Evolutionary conservation across 2,113 vertebrate species (phyloP), one percentile per base, ranked within the genome.

Genomic region (Isurus oxyrinchus): DNA sequence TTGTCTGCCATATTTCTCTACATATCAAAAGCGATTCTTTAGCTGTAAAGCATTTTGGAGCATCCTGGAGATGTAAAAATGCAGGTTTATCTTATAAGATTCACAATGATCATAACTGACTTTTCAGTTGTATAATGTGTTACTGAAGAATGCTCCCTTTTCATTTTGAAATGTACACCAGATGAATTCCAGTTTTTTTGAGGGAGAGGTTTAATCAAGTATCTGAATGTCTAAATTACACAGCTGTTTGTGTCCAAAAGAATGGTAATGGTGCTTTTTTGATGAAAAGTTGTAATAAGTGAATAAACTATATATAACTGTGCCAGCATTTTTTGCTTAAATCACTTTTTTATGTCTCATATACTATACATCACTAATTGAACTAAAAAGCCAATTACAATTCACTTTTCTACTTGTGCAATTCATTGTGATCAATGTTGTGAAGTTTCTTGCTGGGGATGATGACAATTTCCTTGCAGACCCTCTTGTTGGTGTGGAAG

Each of bases 171-270:
- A 69, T 69, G 63, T 31, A 67, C n/a, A 94, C 7, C 31, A 91
- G 35, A 67, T 95, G n/a, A 49, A 95, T 95, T 95, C 40, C 25
- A 69, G n/a, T 44, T 66, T 67, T 67, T 66, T 53, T 69, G 66
- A 95, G 61, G 63, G 40, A 63, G 93, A 6, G 57, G 88, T 91
- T 91, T 61, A 91, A 61, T 91, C 88, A 91, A 53, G 23, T 53
- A 53, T 69, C 61, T 95, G 63, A 95, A 44, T 53, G 63, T 95
- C 40, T 13, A 95, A 44, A 69, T 95, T 95, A 69, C 21, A 69
- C 61, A 69, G 66, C 23, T 95, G 94, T 94, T 25, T 95, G 63
- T 95, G 7, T 67, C 40, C 61, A 55, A 91, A 91, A 95, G 94
- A 95, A 95, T 13, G 88, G 31, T 91, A 91, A 61, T 61, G 10